Evolutionary conservation across 1,140 invertebrate genomes (phyloP).

Genomic region (Drosophila leontia): DNA sequence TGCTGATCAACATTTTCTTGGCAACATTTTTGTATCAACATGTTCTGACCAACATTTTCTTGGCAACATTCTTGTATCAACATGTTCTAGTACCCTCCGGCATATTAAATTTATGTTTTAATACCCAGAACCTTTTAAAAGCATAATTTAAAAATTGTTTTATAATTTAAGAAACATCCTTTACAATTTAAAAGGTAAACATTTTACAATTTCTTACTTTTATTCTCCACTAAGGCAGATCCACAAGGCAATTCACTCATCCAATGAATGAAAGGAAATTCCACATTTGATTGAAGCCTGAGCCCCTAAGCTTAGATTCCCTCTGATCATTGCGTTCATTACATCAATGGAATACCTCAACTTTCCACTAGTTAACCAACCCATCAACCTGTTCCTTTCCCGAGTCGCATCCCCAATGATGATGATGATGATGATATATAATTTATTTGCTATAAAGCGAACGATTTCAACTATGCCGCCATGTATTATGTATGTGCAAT

Average conservation of each 20-base stretch:
- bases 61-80: background rate
- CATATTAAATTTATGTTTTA: background rate
- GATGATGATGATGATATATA: constrained; percentile 31
- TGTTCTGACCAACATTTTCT: too few species aligned
- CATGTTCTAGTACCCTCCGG: background rate
- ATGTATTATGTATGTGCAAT: constrained; percentile 36
- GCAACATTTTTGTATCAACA: too few species aligned
- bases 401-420: constrained; percentile 41
- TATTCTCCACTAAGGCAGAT: background rate
- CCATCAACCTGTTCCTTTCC: constrained; percentile 38
- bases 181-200: too few species aligned
- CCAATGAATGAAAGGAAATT: constrained; percentile 23
- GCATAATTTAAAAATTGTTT: background rate
- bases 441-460: constrained; percentile 47
- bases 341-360: constrained; percentile 39
- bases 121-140: background rate
- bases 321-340: constrained; percentile 3
- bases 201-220: background rate
- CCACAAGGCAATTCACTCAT: background rate
- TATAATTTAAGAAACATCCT: background rate
- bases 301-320: background rate
- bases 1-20: too few species aligned
- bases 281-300: constrained; percentile 28
- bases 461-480: constrained; percentile 36
- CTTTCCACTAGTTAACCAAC: constrained; percentile 32